A percentile compares a stretch with the other conserved stretches of the same genome.
These are phyloP conservation scores for Aulostomus chinensis DNA, from an alignment of 2,797 vertebrate genomes.

Conservation along the genomic window DNA sequence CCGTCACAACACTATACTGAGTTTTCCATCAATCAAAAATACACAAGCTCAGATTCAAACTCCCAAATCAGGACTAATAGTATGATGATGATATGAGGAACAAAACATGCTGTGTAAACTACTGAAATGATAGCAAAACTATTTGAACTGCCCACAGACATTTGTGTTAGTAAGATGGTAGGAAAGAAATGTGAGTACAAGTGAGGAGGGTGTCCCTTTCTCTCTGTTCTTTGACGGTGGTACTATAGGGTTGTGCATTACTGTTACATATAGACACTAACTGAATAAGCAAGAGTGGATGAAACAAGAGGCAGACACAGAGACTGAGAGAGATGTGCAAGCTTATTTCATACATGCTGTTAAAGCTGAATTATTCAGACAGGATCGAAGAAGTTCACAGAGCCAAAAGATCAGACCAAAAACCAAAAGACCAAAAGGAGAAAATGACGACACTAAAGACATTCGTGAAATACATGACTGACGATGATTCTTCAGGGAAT, in stretches of 20 bases:
- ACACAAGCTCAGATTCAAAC: no score
- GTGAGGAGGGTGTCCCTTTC: slow-evolving; percentile 29
- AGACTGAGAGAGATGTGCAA: slow-evolving; percentile 47
- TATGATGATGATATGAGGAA: no score
- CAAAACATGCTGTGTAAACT: no score
- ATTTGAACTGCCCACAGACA: no score
- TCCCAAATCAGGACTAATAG: no score
- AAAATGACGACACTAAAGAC: slow-evolving; percentile 36
- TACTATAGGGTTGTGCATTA: background rate
- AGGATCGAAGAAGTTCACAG: slow-evolving; percentile 52
- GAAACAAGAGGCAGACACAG: slow-evolving; percentile 25
- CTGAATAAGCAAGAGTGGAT: slow-evolving; percentile 19
- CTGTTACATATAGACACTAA: background rate
- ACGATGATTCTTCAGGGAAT: slow-evolving; percentile 40
- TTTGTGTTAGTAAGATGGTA: slow-evolving; percentile 1
- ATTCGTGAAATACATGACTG: slow-evolving; percentile 58
- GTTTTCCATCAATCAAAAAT: no score
- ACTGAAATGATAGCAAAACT: no score
- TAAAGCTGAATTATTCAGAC: slow-evolving; percentile 42
- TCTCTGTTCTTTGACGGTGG: slow-evolving; percentile 65
- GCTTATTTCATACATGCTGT: slow-evolving; percentile 56
- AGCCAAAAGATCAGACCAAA: slow-evolving; percentile 51
- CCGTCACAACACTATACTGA: no score
- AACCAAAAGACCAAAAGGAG: slow-evolving; percentile 23
- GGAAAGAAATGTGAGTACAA: slow-evolving; percentile 15